Base-by-base conservation (phyloP, 2,113 vertebrate species). In the Salvelinus fontinalis region DNA sequence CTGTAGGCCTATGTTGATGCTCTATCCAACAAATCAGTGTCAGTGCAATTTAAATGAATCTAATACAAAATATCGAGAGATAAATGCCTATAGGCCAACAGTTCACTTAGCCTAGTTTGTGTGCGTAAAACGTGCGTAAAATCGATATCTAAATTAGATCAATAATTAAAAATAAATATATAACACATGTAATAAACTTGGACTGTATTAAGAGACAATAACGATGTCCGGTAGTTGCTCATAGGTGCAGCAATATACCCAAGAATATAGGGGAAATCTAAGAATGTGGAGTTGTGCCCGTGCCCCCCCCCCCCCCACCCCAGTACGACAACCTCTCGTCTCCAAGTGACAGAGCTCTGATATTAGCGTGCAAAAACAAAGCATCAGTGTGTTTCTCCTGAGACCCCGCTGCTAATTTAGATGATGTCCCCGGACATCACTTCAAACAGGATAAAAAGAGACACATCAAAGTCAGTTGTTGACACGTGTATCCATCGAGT, bases 381-480 rank as follows among this genome's bases (percentile, higher is more conserved):
- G 75, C 31, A 20, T 54, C 80, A 60, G 59, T 54, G 80, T 73
- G 75, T 70, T 70, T 75, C 48, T 59, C 9, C 39, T 44, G n/a
- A n/a, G 62, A 20, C 31, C 70, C 24, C 68, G 27, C n/a, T 68
- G 31, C 64, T 75, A 69, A 73, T 67, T 81, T 60, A 73, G 59
- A 16, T 73, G 65, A 49, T 44, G 64, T 67, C 7, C 44, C 31
- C 39, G 64, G 73, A 75, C 73, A 31, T 75, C 24, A 76, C 39
- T 34, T 66, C 71, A 49, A 31, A 67, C 26, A 27, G 34, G 20
- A 69, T 27, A 22, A 68, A n/a, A 22, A 24, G 26, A 34, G 71
- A 44, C 65, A 65, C 71, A 51, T 73, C 70, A 48, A 60, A 67
- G 70, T 71, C 31, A 22, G 11, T 39, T 48, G 74, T 26, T 65